Base-by-base conservation (phyloP, 2,113 vertebrate species). In the Uria aalge region DNA sequence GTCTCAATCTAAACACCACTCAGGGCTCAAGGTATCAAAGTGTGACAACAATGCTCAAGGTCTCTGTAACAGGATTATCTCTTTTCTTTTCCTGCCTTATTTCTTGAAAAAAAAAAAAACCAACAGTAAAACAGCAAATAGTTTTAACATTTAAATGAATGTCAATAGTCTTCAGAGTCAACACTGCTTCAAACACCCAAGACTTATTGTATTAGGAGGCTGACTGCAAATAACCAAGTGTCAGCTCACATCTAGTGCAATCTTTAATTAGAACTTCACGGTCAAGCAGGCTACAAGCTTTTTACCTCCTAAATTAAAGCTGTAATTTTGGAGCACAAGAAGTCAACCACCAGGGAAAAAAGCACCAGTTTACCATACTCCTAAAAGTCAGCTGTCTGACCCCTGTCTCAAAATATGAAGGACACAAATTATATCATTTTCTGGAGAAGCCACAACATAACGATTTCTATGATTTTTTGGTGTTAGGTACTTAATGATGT, bases 151-250 rank as follows among this genome's bases (percentile, higher is more conserved):
- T 87, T 72, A 89, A 85, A 92, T 75, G 27, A 85, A 50, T 50
- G 41, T 68, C 53, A 34, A 30, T 66, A 88, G 81, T 90, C 45
- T 95, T 95, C 45, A 72, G 81, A 85, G 57, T 82, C 66, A 92
- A 73, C 36, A 38, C 15, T n/a, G 29, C 53, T 73, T 82, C 84
- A 85, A 68, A 95, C 26, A 87, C 69, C 40, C 77, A 75, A 82
- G 73, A 84, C 36, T 66, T 86, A 81, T 66, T 48, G 26, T 69
- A 89, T 92, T 81, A 91, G 56, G 47, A 92, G 41, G 41, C 48
- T 64, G 64, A 78, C 86, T 87, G 88, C 86, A 96, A 94, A 94
- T 66, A 96, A 87, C 66, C 80, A 81, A 95, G 74, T 62, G 59
- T 90, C 84, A 96, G 71, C 78, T 92, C 81, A 83, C 59, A 74